Base-by-base conservation (phyloP, 2,113 vertebrate species). In the Salminus brasiliensis region DNA sequence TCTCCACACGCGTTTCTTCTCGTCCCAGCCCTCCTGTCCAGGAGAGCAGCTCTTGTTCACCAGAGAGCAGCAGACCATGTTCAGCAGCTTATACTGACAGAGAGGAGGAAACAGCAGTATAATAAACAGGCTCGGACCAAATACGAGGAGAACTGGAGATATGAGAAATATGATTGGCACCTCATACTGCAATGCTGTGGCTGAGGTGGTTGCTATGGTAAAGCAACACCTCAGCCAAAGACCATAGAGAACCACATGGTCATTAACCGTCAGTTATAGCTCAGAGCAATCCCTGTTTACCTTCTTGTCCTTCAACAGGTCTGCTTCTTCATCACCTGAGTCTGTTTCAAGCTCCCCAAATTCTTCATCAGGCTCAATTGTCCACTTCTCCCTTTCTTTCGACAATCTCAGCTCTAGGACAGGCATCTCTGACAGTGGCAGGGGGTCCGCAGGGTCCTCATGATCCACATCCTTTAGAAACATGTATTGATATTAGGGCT, bases 21-120 rank as follows among this genome's bases (percentile, higher is more conserved):
- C 12, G 59, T 89, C 55, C 83, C 92, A 91, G 3, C 82, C 78
- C 3, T 67, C 62, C 77, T 90, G 80, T 1, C 92, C 92, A 5
- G 91, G 93, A 63, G 82, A 2, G n/a, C 8, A 72, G 74, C 1
- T 81, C 59, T 91, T 88, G 45, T 88, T 86, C 9, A 93, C 89
- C 88, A 96, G 53, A 3, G 93, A 93, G 72, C 90, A 91, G 78
- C 94, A 96, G 30, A 94, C 92, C 0, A 82, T 52, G 47, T 93
- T 95, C 86, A 97, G 76, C 73, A 97, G 86, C 18, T 80, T 80
- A 88, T 95, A 93, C 96, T 97, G 84, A 52, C 13, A 45, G 0
- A 82, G 30, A 59, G 7, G 4, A 36, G 12, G 8, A 11, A 36
- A 11, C n/a, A n/a, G n/a, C n/a, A n/a, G n/a, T n/a, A n/a, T n/a